These are phyloP conservation scores for Lemur catta DNA, from an alignment of 2,797 vertebrate genomes.

Conservation along the genomic window DNA sequence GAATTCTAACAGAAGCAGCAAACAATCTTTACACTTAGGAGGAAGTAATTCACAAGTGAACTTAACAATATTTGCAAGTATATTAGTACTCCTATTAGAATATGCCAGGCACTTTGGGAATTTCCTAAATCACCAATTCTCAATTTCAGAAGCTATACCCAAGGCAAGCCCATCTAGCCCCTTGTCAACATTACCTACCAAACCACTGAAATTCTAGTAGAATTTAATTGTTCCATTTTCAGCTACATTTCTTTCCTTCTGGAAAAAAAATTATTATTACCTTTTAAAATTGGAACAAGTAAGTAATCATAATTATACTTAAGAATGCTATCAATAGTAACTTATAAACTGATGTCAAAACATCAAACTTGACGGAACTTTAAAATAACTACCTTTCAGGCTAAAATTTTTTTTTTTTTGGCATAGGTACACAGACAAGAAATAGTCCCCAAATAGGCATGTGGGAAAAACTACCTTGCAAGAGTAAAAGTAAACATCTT, in stretches of 20 bases:
- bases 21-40: neutral
- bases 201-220: neutral
- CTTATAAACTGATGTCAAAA: neutral
- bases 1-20: neutral
- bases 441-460: neutral
- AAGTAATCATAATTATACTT: neutral
- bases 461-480: neutral
- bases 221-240: neutral
- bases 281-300: constrained; percentile 32
- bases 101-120: neutral
- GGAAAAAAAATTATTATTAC: neutral
- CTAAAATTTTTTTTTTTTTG: neutral
- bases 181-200: neutral
- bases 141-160: neutral
- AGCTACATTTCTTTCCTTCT: neutral
- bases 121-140: neutral
- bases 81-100: neutral
- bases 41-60: neutral
- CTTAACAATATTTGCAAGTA: neutral
- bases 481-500: neutral
- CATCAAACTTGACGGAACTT: neutral
- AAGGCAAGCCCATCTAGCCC: neutral
- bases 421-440: neutral
- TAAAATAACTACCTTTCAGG: neutral
- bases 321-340: neutral